A percentile compares a stretch with the other conserved stretches of the same genome.
Evolutionary conservation across 2,888 invertebrate species (phyloP).

Genomic region (Brenthis daphne): DNA sequence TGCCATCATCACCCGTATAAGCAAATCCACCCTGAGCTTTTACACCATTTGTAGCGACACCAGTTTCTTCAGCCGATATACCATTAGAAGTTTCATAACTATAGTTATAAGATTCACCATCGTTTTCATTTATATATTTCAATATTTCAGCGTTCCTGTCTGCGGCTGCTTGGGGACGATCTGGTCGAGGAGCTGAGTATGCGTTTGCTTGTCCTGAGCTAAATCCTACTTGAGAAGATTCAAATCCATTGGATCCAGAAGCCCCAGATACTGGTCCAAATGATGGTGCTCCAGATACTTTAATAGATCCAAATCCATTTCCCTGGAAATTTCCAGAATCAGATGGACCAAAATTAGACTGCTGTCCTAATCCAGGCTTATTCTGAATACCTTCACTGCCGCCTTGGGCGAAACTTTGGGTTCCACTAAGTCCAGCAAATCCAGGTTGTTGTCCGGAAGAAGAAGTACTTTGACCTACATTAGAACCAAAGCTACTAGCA

Average conservation of each 20-base stretch:
- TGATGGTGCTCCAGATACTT: constrained; percentile 2
- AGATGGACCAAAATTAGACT: constrained; percentile 7
- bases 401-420: background rate
- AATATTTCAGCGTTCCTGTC: constrained; percentile 68
- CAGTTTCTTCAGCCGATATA: constrained; percentile 72
- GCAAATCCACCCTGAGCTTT: constrained; percentile 70
- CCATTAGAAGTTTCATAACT: constrained; percentile 76
- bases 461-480: background rate
- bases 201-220: constrained; percentile 20
- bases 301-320: constrained; percentile 5
- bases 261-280: constrained; percentile 8
- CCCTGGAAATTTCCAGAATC: background rate
- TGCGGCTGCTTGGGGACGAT: constrained; percentile 64
- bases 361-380: constrained; percentile 11
- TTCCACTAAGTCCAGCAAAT: background rate
- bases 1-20: constrained; percentile 74
- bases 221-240: constrained; percentile 19
- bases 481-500: constrained; percentile 1
- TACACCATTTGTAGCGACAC: constrained; percentile 71
- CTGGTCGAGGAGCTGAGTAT: constrained; percentile 45
- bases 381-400: background rate
- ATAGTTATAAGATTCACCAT: constrained; percentile 68
- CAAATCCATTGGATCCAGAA: constrained; percentile 10
- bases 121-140: constrained; percentile 67
- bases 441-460: constrained; percentile 5